Conservation (phyloP, 2,888 invertebrate species). For the Hyppa rectilinea region DNA sequence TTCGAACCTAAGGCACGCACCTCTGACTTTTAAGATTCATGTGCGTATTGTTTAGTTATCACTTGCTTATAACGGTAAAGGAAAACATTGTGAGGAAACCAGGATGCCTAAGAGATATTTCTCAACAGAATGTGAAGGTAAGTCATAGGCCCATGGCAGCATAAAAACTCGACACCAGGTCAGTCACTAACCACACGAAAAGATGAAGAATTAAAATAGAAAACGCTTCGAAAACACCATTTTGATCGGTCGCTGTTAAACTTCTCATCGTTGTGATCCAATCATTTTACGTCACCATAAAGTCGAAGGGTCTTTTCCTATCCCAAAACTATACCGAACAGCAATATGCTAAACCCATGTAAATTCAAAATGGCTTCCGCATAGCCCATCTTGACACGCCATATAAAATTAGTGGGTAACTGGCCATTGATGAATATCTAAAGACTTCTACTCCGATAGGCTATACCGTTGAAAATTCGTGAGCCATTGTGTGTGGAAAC, state of each 20-base stretch:
- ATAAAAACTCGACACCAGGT: no score
- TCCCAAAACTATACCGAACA: not conserved
- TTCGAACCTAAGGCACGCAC: no score
- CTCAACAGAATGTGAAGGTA: no score
- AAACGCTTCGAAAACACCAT: not conserved
- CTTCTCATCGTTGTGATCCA: not conserved
- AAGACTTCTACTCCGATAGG: slow-evolving; percentile 2
- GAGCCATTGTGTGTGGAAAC: not conserved
- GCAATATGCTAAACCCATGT: not conserved
- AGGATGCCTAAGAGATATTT: no score
- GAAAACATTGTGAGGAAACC: no score
- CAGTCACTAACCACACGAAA: no score
- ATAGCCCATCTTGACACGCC: slow-evolving; percentile 11
- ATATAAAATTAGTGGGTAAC: slow-evolving; percentile 3
- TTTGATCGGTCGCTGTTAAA: not conserved
- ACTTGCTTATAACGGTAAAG: no score
- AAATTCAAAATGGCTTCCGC: slow-evolving; percentile 25
- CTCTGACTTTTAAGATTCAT: no score
- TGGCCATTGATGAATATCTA: slow-evolving; percentile 11
- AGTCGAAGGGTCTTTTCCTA: not conserved
- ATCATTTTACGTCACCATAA: not conserved
- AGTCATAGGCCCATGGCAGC: no score
- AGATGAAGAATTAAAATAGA: no score
- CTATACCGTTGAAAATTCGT: slow-evolving; percentile 1
- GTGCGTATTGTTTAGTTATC: no score